Conservation (phyloP, 2,113 vertebrate genomes). For the Triplophysa rosa region DNA sequence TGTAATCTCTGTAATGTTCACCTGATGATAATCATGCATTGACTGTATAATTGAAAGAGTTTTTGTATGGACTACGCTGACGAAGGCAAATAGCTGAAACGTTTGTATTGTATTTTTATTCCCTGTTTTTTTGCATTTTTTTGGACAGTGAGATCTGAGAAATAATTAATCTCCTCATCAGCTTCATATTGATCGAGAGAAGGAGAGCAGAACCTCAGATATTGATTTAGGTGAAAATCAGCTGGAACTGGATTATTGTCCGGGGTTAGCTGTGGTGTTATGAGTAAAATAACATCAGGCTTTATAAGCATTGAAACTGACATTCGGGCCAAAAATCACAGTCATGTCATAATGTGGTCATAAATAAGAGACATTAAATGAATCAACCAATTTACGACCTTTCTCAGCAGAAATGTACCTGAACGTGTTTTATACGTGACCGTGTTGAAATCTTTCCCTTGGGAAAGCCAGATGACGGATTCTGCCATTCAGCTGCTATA, state of each 20-base stretch:
- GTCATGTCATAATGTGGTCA: background rate
- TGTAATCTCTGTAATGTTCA: too few species aligned
- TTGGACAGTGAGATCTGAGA: background rate
- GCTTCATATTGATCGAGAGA: conserved; percentile 56
- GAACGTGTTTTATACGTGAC: too few species aligned
- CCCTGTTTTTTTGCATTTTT: too few species aligned
- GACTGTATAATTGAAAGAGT: too few species aligned
- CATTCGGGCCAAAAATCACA: background rate
- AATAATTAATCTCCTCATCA: conserved; percentile 59
- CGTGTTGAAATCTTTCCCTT: too few species aligned
- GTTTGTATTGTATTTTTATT: too few species aligned
- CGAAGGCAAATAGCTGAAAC: too few species aligned
- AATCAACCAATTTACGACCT: background rate
- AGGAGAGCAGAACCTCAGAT: conserved; percentile 45
- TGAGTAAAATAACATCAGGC: conserved; percentile 27
- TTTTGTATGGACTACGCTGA: too few species aligned
- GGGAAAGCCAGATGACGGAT: too few species aligned
- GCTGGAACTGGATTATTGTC: conserved; percentile 49
- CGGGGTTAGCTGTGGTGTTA: background rate
- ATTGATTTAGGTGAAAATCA: conserved; percentile 60
- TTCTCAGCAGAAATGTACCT: too few species aligned
- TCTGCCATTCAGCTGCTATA: too few species aligned
- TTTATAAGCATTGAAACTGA: conserved; percentile 32
- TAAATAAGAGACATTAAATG: background rate
- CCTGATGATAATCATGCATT: too few species aligned